Evolutionary conservation across 2,113 vertebrate species (phyloP), one percentile per base, ranked within the genome.

Genomic region (Rhynchopsitta pachyrhyncha): DNA sequence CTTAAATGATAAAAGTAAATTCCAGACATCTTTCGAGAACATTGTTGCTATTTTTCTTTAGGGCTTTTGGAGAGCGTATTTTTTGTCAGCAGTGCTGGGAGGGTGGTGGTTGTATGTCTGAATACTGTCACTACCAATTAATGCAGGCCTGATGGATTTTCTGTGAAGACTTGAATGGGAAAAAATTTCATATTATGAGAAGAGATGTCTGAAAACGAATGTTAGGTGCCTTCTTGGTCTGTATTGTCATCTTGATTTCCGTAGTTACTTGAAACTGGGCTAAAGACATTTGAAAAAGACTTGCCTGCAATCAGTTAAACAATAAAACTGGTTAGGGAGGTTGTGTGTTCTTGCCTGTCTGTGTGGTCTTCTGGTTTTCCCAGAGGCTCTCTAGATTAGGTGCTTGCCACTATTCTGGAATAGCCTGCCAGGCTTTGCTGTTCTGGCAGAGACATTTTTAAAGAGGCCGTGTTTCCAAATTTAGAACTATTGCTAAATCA

Each of bases 261-360:
- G 8, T 60, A 78, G 42, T 44, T 90, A 24, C 64, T 88, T 90
- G 50, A 64, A 93, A 69, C 27, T 46, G 41, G 24, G 23, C 73
- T 81, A 27, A 60, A 77, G 42, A 81, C 33, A 5, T 71, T 91
- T 81, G 50, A 64, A 74, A 91, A 82, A 57, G 70, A 16, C 7
- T 78, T 84, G 67, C 35, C 33, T 94, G 69, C 10, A 18, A 41
- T 93, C 47, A 52, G 35, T 90, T 88, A 25, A 73, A 25, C 41
- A 88, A 57, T 80, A 70, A 92, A 93, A 91, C 95, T 96, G 74
- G 85, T 95, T 91, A 13, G 84, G 85, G 94, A 85, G 59, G 77
- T 93, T 93, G 19, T 59, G 6, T 41, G 62, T 79, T 95, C 88
- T 85, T 0, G 12, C 37, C 67, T 88, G 68, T 47, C 49, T 90